Percentiles rank a stretch among this genome's conserved stretches.
Evolutionary conservation across 2,888 invertebrate genomes (phyloP).

Genomic region (Phytoseiulus persimilis): DNA sequence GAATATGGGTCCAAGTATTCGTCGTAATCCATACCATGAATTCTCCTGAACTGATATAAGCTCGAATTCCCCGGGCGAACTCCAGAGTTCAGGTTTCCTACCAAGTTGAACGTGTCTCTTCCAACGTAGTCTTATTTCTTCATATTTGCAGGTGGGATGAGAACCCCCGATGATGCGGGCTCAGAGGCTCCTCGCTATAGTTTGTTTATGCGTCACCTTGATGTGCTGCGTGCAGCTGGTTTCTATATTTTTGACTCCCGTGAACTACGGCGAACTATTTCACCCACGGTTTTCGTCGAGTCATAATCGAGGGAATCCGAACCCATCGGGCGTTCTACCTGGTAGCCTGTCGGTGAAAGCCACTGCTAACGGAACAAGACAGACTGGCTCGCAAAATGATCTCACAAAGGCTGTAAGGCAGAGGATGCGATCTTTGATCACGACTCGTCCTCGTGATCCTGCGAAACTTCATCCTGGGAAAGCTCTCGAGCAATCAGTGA

Average conservation of each 20-base stretch:
- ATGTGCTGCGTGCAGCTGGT: neutral
- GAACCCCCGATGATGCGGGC: neutral
- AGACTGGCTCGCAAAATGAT: neutral
- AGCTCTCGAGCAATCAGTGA: neutral
- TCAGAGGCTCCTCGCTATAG: neutral
- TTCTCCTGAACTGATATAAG: too few species aligned
- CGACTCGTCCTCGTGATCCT: neutral
- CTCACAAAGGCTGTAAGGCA: neutral
- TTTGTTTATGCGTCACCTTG: neutral
- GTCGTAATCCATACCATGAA: too few species aligned
- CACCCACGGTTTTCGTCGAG: too few species aligned
- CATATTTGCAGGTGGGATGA: neutral
- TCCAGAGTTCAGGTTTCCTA: too few species aligned
- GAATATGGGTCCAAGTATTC: too few species aligned
- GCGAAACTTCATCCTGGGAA: neutral
- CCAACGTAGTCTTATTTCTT: too few species aligned
- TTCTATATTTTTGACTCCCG: neutral
- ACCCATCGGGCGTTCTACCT: too few species aligned
- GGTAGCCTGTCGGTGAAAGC: neutral
- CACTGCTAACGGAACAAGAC: neutral
- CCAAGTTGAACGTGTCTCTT: too few species aligned
- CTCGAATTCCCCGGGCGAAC: too few species aligned
- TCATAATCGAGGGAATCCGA: too few species aligned
- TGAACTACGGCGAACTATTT: neutral
- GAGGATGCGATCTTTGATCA: neutral